Evolutionary conservation across 2,113 vertebrate genomes (phyloP).

Genomic region (Castor canadensis): DNA sequence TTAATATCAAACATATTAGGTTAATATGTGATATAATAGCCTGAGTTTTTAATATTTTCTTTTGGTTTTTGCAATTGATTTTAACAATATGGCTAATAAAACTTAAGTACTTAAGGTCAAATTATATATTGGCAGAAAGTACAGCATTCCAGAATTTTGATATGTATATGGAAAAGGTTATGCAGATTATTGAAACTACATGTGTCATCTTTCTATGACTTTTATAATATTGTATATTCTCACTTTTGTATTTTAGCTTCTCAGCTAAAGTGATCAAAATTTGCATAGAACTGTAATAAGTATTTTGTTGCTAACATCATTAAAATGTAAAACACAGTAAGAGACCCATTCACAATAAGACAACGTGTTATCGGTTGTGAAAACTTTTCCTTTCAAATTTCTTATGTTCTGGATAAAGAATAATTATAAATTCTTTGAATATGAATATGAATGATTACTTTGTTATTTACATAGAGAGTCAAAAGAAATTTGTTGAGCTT

Average conservation of each 20-base stretch:
- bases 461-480: background rate
- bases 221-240: background rate
- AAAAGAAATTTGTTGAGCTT: background rate
- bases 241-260: background rate
- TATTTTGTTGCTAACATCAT: conserved; percentile 18
- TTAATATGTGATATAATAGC: background rate
- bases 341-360: background rate
- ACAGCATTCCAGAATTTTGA: background rate
- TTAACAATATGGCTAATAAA: background rate
- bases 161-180: background rate
- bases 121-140: background rate
- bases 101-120: background rate
- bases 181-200: background rate
- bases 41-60: background rate
- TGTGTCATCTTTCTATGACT: background rate
- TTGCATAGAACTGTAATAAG: background rate
- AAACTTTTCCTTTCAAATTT: conserved; percentile 5
- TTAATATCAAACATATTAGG: background rate
- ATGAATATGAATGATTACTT: background rate
- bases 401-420: background rate
- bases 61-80: background rate
- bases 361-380: background rate
- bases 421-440: background rate
- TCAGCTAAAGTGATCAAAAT: background rate
- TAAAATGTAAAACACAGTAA: conserved; percentile 7